Conservation (phyloP, 2,888 invertebrate species). For the Heliconius erato region DNA sequence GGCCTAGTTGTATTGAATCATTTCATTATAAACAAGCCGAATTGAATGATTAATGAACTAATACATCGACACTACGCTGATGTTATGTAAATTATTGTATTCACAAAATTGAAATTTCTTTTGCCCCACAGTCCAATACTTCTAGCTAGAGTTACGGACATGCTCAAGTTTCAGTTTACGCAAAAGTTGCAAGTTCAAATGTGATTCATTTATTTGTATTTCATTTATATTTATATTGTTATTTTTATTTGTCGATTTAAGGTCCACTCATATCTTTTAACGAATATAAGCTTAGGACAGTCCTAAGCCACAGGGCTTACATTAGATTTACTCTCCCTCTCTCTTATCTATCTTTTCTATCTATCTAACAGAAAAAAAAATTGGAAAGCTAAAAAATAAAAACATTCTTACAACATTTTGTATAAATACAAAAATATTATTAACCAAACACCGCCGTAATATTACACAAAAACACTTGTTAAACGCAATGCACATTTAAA, state of each 20-base stretch:
- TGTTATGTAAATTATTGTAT: slow-evolving; percentile 11
- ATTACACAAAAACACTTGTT: neutral
- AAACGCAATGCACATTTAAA: slow-evolving; percentile 3
- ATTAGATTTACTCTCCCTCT: no score
- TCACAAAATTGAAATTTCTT: neutral
- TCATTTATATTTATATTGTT: no score
- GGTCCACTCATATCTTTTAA: no score
- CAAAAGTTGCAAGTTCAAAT: neutral
- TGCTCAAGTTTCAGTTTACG: neutral
- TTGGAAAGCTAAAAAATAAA: neutral
- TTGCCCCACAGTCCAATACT: neutral
- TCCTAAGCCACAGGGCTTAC: no score
- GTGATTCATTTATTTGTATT: neutral
- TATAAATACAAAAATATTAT: neutral
- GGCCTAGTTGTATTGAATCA: slow-evolving; percentile 30
- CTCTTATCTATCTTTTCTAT: no score
- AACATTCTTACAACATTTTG: neutral
- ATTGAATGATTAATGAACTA: slow-evolving; percentile 23
- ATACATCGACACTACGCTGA: neutral
- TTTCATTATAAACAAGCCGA: slow-evolving; percentile 25
- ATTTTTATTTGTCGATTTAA: no score
- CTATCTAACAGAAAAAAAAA: neutral
- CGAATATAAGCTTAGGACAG: no score
- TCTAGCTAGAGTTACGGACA: neutral
- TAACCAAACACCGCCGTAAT: neutral